Conservation (phyloP, 2,888 invertebrate genomes). For the Himalopsyche tibetana region DNA sequence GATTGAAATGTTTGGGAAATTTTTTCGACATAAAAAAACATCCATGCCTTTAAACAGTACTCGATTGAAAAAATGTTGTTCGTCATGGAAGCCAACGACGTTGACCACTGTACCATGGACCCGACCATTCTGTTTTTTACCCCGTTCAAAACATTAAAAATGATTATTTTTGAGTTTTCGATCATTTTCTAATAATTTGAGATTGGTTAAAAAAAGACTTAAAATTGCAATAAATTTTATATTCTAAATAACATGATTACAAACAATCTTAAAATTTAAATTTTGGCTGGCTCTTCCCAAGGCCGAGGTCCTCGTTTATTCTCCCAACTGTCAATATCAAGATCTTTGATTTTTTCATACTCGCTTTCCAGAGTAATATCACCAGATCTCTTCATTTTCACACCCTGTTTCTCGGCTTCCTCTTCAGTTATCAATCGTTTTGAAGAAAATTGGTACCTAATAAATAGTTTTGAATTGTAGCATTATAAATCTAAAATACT, state of each 20-base stretch:
- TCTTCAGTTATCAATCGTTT: conserved; percentile 75
- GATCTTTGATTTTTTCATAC: conserved; percentile 83
- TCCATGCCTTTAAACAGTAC: no score
- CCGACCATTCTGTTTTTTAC: no score
- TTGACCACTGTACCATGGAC: no score
- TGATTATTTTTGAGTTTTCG: no score
- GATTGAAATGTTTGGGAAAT: no score
- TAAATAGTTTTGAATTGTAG: no score
- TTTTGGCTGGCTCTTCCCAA: conserved; percentile 81
- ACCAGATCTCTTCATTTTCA: conserved; percentile 80
- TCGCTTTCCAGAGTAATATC: conserved; percentile 85
- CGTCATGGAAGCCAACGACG: no score
- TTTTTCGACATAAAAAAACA: no score
- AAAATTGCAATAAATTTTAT: not conserved
- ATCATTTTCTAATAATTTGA: no score
- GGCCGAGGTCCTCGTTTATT: conserved; percentile 91
- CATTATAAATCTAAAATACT: not conserved
- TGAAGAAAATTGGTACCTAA: conserved; percentile 79
- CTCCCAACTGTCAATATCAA: conserved; percentile 90
- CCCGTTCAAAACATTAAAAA: no score
- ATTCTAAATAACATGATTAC: conserved; percentile 1
- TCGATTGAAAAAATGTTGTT: no score
- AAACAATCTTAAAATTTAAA: not conserved
- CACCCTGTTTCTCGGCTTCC: conserved; percentile 82
- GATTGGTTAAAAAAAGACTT: not conserved